Percentiles rank a stretch among this genome's conserved stretches.
Evolutionary conservation across 23 tunicate species (phyloP).

Genomic region (Phallusia fumigata): DNA sequence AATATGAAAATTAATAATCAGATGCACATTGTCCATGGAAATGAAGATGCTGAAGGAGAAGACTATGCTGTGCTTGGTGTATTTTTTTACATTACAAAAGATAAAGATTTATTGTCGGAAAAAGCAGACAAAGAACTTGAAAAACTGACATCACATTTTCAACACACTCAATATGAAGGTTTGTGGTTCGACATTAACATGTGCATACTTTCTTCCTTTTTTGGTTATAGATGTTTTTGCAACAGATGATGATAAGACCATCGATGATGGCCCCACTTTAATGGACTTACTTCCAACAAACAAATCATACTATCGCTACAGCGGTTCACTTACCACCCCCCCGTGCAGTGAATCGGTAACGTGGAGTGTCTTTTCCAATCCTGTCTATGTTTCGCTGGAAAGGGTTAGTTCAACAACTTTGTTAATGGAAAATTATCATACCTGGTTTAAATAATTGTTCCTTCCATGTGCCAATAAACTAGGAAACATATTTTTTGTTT

Average conservation of each 20-base stretch:
- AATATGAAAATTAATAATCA: conserved; percentile 11
- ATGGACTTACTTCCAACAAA: conserved; percentile 43
- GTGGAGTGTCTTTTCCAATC: conserved; percentile 67
- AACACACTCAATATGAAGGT: conserved; percentile 41
- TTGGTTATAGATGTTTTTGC: too few species aligned
- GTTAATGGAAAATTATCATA: not conserved
- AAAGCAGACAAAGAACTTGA: conserved; percentile 11
- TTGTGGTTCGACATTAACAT: not conserved
- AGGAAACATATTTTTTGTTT: not conserved
- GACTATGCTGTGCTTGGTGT: conserved; percentile 57
- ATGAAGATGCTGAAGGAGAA: conserved; percentile 1
- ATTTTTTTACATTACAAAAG: conserved; percentile 32
- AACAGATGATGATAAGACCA: conserved; percentile 21
- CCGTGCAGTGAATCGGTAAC: conserved; percentile 73
- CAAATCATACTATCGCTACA: conserved; percentile 69
- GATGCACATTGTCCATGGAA: conserved; percentile 90
- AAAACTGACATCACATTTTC: conserved; percentile 28
- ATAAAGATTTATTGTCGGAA: not conserved
- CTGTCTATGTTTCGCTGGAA: conserved; percentile 38
- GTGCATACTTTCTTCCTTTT: too few species aligned
- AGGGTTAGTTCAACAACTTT: conserved; percentile 21
- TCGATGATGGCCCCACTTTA: conserved; percentile 51
- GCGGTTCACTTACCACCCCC: conserved; percentile 91
- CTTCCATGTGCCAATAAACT: too few species aligned
- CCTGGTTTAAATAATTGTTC: too few species aligned